These are phyloP conservation scores for Uropetala carovei DNA, from an alignment of 2,888 invertebrate species.

Conservation along the genomic window DNA sequence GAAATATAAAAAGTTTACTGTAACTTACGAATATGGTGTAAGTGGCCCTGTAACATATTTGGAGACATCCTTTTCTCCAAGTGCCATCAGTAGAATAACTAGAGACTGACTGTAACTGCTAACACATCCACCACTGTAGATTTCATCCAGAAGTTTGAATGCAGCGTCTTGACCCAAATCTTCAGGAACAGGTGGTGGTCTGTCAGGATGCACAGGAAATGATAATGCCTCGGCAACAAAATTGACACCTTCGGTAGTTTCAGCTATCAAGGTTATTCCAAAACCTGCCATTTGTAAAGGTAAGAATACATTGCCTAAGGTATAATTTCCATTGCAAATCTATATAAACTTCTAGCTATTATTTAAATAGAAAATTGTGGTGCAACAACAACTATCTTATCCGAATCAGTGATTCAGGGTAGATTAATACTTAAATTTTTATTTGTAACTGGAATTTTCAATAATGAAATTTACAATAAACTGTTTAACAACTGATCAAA, in stretches of 20 bases:
- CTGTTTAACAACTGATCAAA: too few relatives aligned
- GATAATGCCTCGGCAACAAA: slow-evolving; percentile 76
- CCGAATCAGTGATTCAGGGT: too few relatives aligned
- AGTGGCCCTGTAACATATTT: slow-evolving; percentile 83
- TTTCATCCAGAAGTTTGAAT: slow-evolving; percentile 89
- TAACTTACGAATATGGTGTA: slow-evolving; percentile 79
- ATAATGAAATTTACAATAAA: too few relatives aligned
- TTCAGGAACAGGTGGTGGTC: slow-evolving; percentile 88
- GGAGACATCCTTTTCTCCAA: slow-evolving; percentile 96
- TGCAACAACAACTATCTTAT: too few relatives aligned
- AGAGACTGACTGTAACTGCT: slow-evolving; percentile 93
- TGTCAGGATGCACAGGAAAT: slow-evolving; percentile 73
- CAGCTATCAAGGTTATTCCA: slow-evolving; percentile 92
- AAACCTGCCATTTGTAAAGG: slow-evolving; percentile 80
- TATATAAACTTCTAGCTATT: background rate
- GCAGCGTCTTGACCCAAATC: slow-evolving; percentile 93
- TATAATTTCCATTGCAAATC: background rate
- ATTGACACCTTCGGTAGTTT: slow-evolving; percentile 90
- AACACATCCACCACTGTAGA: slow-evolving; percentile 92
- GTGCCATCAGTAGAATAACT: slow-evolving; percentile 93
- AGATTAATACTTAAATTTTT: too few relatives aligned
- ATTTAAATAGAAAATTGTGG: too few relatives aligned
- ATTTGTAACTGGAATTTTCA: too few relatives aligned
- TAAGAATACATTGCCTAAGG: background rate
- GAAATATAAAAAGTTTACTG: background rate